Conservation (phyloP, 2,113 vertebrate species). For the Zosterops japonicus region DNA sequence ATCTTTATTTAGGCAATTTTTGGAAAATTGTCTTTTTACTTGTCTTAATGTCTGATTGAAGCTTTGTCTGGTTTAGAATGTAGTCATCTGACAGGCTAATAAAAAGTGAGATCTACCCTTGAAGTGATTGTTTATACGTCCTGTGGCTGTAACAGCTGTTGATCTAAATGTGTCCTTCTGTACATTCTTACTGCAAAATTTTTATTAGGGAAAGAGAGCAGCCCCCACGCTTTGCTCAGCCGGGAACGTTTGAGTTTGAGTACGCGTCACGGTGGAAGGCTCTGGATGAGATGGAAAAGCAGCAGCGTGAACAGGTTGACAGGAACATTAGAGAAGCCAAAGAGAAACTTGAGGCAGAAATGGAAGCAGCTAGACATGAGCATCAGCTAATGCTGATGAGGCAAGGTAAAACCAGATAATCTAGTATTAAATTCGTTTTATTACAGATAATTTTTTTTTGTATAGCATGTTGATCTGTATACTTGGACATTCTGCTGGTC, state of each 20-base stretch:
- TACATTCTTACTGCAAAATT: constrained; percentile 46
- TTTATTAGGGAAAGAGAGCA: constrained; percentile 88
- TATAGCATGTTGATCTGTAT: background rate
- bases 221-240: constrained; percentile 91
- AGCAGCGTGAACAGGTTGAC: constrained; percentile 93
- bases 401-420: constrained; percentile 82
- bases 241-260: constrained; percentile 98
- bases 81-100: background rate
- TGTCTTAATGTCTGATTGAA: background rate
- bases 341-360: constrained; percentile 96
- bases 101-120: background rate
- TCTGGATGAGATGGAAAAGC: constrained; percentile 96
- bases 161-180: constrained; percentile 3
- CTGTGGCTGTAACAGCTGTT: background rate
- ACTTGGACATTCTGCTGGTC: background rate
- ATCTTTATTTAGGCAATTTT: background rate
- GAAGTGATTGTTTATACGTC: background rate
- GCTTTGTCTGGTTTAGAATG: background rate
- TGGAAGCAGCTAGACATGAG: constrained; percentile 96
- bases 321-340: constrained; percentile 93
- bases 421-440: background rate
- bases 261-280: constrained; percentile 98
- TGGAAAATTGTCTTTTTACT: background rate
- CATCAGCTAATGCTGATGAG: constrained; percentile 99
- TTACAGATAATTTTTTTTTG: background rate